Evolutionary conservation across 2,888 invertebrate genomes (phyloP).

Genomic region (Clivina fossor): DNA sequence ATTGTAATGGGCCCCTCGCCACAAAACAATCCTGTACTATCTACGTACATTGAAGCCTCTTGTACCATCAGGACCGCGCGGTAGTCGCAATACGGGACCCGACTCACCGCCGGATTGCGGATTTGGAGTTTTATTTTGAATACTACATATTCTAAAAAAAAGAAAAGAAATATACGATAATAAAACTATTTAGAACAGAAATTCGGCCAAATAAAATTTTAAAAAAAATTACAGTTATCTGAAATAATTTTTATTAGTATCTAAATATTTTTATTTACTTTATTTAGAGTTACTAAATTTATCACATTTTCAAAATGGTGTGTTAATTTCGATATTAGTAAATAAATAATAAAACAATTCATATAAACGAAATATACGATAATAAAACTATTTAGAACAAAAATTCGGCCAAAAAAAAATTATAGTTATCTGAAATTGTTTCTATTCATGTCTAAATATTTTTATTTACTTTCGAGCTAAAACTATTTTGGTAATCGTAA

Average conservation of each 20-base stretch:
- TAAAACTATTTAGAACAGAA: conserved; percentile 2
- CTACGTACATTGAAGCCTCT: conserved; percentile 68
- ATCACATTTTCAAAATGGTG: background rate
- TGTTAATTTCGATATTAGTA: background rate
- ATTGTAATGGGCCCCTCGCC: no score
- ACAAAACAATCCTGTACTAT: conserved; percentile 59
- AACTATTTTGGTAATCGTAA: background rate
- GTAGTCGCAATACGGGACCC: conserved; percentile 66
- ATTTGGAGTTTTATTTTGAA: conserved; percentile 44
- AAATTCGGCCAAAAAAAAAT: background rate
- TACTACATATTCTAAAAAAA: conserved; percentile 48
- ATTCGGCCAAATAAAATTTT: background rate
- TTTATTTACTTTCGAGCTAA: conserved; percentile 5
- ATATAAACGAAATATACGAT: background rate
- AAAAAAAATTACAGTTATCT: background rate
- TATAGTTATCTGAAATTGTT: background rate
- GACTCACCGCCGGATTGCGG: conserved; percentile 39
- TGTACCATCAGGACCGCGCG: conserved; percentile 79
- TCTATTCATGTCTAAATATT: background rate
- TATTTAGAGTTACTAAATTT: background rate
- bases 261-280: background rate
- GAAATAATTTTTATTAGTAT: background rate
- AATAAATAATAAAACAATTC: background rate
- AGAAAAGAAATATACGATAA: no score
- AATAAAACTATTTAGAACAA: conserved; percentile 6